Percentiles rank a stretch among this genome's conserved stretches.
Evolutionary conservation across 2,113 vertebrate genomes (phyloP).

Genomic region (Nibea coibor): DNA sequence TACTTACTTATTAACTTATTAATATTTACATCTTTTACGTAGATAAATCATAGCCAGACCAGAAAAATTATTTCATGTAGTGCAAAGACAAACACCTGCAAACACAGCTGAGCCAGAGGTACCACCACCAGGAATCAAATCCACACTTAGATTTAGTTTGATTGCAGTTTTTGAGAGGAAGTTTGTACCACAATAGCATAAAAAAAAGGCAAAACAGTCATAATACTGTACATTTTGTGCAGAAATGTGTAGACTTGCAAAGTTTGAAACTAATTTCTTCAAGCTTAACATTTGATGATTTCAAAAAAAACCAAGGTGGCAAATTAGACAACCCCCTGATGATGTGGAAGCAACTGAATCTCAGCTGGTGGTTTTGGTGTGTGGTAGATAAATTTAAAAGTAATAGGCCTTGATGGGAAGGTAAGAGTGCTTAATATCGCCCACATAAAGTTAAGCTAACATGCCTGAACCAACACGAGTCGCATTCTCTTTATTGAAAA

Average conservation of each 20-base stretch:
- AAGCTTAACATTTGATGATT: background rate
- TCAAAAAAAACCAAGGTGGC: background rate
- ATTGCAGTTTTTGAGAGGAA: background rate
- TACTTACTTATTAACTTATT: too few species aligned
- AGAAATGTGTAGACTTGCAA: background rate
- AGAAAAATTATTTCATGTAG: too few species aligned
- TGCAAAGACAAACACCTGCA: too few species aligned
- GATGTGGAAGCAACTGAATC: constrained; percentile 4
- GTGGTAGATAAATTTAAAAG: constrained; percentile 2
- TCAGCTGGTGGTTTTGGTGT: constrained; percentile 1
- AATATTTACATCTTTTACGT: too few species aligned
- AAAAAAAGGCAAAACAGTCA: background rate
- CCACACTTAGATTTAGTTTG: background rate
- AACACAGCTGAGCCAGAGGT: too few species aligned
- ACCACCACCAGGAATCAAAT: too few species aligned
- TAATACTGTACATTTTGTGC: background rate
- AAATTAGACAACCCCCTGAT: constrained; percentile 11
- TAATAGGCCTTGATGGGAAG: background rate
- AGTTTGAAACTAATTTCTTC: background rate
- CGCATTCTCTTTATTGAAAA: background rate
- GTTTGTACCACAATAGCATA: background rate
- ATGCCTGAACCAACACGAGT: background rate
- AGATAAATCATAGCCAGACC: too few species aligned
- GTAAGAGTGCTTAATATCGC: background rate
- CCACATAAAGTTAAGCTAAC: background rate